Conservation (phyloP, 2,888 invertebrate species). For the Ceratothoa steindachneri region DNA sequence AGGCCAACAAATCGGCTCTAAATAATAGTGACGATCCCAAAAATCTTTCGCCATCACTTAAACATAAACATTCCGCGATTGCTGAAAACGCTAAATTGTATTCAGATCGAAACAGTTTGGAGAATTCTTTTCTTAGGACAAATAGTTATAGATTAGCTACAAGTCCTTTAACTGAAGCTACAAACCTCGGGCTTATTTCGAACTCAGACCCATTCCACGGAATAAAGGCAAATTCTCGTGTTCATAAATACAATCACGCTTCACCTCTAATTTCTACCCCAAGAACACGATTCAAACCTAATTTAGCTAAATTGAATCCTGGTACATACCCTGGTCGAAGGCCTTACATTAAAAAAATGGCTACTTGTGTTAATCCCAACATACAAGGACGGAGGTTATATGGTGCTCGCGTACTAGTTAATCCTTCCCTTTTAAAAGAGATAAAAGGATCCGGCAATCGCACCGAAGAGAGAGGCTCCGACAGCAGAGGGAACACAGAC, state of each 20-base stretch:
- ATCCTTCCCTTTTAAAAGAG: conserved; percentile 20
- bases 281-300: not conserved
- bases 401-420: conserved; percentile 39
- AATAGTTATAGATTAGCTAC: conserved; percentile 47
- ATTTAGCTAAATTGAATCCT: not conserved
- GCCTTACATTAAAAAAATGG: not conserved
- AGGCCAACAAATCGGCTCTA: not conserved
- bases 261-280: not conserved
- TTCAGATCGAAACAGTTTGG: not conserved
- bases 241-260: not conserved
- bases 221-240: not conserved
- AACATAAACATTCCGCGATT: not conserved
- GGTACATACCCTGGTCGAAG: not conserved
- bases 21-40: not conserved
- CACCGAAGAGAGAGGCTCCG: not conserved
- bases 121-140: conserved; percentile 40
- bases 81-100: not conserved
- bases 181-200: conserved; percentile 17
- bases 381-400: conserved; percentile 29
- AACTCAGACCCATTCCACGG: not conserved
- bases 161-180: conserved; percentile 31
- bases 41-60: not conserved
- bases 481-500: too few relatives aligned
- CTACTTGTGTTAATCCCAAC: conserved; percentile 22
- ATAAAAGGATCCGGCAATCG: not conserved